phyloP scores from a whole-genome alignment of 2,113 vertebrate genomes.

The Sclerurus mexicanus region DNA sequence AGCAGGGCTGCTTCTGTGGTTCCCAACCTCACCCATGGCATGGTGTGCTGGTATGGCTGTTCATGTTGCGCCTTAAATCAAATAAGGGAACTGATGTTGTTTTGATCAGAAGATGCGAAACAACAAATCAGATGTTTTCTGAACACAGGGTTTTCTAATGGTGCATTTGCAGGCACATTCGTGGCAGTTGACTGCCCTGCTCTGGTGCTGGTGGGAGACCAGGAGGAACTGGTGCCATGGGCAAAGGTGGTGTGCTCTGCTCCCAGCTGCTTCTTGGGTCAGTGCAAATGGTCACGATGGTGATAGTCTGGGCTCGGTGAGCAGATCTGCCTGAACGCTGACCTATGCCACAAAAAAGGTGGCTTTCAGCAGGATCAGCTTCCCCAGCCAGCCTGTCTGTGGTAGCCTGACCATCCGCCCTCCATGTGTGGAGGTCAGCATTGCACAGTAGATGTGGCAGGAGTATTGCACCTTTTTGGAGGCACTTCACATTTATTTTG shows the following conservation, averaged over 20 bases:
- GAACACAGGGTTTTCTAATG: background rate
- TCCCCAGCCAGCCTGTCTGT: background rate
- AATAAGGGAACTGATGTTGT: background rate
- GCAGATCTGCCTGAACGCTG: background rate
- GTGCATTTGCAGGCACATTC: fast-evolving
- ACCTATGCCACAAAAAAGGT: background rate
- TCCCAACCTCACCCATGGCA: background rate
- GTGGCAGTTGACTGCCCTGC: background rate
- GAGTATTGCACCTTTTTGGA: background rate
- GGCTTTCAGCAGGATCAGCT: background rate
- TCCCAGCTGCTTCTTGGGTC: background rate
- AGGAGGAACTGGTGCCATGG: fast-evolving
- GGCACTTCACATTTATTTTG: background rate
- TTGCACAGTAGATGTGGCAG: background rate
- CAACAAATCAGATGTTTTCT: background rate
- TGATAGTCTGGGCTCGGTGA: background rate
- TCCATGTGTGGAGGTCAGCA: fast-evolving
- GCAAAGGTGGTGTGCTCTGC: background rate
- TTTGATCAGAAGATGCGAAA: background rate
- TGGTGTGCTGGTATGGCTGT: background rate
- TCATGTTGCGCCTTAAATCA: background rate
- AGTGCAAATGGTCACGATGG: fast-evolving
- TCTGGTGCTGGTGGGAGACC: background rate
- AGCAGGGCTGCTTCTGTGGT: background rate
- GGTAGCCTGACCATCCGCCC: background rate